Percentiles rank a stretch among this genome's conserved stretches.
Conservation (phyloP, 2,113 vertebrate species). For the Pomatostomus ruficeps region DNA sequence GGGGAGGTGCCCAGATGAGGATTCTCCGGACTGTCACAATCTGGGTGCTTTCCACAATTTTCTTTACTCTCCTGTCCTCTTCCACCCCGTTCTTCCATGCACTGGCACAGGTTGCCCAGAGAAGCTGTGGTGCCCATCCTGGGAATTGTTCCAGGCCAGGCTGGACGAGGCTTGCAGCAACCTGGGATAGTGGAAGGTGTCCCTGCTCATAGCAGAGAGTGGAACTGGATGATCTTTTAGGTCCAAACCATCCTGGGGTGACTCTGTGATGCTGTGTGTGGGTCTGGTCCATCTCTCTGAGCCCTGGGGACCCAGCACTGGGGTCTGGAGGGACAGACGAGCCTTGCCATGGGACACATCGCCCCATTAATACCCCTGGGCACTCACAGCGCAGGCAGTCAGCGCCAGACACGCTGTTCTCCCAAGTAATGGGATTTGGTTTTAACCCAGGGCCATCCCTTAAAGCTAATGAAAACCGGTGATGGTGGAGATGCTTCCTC, state of each 20-base stretch:
- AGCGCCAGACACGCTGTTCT: neutral
- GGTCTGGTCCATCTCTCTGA: neutral
- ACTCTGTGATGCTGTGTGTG: neutral
- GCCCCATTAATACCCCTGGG: neutral
- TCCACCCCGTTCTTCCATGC: no score
- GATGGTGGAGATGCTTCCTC: neutral
- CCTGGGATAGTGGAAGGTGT: neutral
- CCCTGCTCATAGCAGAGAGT: neutral
- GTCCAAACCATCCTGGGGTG: neutral
- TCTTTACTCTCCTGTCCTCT: neutral
- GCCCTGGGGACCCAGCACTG: rapidly evolving
- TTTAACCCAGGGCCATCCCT: neutral
- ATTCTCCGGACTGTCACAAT: rapidly evolving
- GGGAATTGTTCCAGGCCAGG: neutral
- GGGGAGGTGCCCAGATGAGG: neutral
- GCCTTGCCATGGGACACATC: rapidly evolving
- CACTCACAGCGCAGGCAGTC: rapidly evolving
- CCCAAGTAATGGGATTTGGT: neutral
- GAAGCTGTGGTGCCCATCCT: neutral
- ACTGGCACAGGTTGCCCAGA: neutral
- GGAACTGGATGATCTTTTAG: neutral
- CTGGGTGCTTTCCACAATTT: neutral
- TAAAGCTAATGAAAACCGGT: neutral
- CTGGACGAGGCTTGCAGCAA: neutral
- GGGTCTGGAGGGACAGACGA: neutral